Base-by-base conservation (phyloP, 1,140 invertebrate genomes). In the Drosophila parvula region DNA sequence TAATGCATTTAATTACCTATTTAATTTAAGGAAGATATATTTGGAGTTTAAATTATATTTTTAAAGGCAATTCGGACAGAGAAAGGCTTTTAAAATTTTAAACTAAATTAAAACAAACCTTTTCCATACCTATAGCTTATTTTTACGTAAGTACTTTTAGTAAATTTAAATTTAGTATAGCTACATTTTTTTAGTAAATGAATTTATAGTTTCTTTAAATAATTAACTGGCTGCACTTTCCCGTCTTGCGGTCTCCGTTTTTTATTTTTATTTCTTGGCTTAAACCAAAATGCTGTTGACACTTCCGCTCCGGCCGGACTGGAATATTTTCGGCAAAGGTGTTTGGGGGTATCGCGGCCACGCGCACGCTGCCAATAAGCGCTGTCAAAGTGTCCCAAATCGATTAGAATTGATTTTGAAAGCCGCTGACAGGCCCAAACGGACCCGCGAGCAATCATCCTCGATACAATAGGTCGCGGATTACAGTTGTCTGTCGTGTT, bases 371-470 rank as follows among this genome's bases (percentile, higher is more conserved):
- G 84, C 84, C 84, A 89, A 89, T 89, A 90, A 89, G 74, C 71
- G 77, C 84, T 89, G 84, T 89, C 84, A 89, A 89, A 84, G 69
- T 89, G 84, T 84, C 81, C 85, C 53, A 89, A 89, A 89, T 89
- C 84, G 85, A 90, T 90, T 89, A 89, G 85, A 89, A 89, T 89
- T 89, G 84, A 80, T 81, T 89, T 84, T 90, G 84, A 89, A 73
- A 71, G 63, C 69, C 70, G 63, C 62, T 84, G 84, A 89, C 84
- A 84, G 84, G 27, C 59, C 40, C 47, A 64, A 58, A 48, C 81
- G 59, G 59, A 53, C 73, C 77, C 53, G 58, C 75, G 58, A 64
- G 51, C 76, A 53, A 78, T 69, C 62, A 77, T 77, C 74, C 56
- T 62, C 60, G 30, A 62, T 77, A 86, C 65, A 78, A 86, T 79